Evolutionary conservation across 2,113 vertebrate species (phyloP), one percentile per base, ranked within the genome.

Genomic region (Ursus arctos): DNA sequence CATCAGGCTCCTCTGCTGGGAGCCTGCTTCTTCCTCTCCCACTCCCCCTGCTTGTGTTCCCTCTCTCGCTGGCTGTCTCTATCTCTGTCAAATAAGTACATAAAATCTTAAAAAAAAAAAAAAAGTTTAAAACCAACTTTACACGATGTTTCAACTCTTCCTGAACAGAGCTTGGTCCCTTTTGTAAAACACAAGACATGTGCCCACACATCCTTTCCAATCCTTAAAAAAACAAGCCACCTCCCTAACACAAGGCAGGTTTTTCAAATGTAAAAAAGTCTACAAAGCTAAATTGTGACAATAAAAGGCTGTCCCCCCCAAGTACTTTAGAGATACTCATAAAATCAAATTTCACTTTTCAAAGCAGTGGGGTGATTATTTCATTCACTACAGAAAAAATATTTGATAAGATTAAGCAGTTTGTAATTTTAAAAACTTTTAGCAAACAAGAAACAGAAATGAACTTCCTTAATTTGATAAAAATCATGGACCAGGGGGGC

Each of bases 311-410:
- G 2, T 81, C 43, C 22, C 43, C 43, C 51, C 16, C n/a, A 87
- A 92, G 18, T 87, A 76, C 47, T 74, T 86, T 3, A 92, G 26
- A 89, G 5, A 88, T 55, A 83, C 8, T 85, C 22, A 85, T 65
- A 94, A 97, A 91, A 63, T 95, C 69, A 86, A 55, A 65, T 89
- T 89, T 82, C 31, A 87, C 57, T 94, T 95, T 59, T 87, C 26
- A 97, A 92, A 90, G 33, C 4, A 94, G 49, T 10, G 51, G 40
- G 12, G 22, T 24, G 36, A 80, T 92, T 94, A 94, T 74, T 80
- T 76, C 36, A 61, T 31, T 81, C 40, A 69, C 40, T 86, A 61
- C 14, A 95, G 69, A 87, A 89, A 84, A 49, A 31, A 65, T 15
- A 87, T 12, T 79, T 81, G 7, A 5, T 74, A 89, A 80, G 40